Base-by-base conservation (phyloP, 1,140 invertebrate genomes). In the Samia ricini region DNA sequence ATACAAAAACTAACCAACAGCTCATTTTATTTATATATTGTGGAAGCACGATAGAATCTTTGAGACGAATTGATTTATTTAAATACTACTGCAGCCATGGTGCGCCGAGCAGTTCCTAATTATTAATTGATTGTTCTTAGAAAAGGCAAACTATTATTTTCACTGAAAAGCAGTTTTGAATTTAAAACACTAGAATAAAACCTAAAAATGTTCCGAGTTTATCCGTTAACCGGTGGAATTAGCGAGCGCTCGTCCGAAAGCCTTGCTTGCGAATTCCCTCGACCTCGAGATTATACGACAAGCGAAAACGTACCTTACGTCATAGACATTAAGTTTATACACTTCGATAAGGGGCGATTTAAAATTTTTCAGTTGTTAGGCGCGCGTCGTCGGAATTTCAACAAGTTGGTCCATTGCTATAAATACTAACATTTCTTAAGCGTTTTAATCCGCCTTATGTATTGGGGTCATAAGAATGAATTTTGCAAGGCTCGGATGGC, bases 351-450 rank as follows among this genome's bases (percentile, higher is more conserved):
- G 65, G 74, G 24, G 54, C 36, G 33, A 49, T 33, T 50, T 69
- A 68, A 72, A 73, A 83, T 73, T 79, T 77, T 75, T 72, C 71
- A 64, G 66, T 63, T 66, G 71, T 63, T 71, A 68, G 74, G 71
- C 79, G 71, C 72, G 76, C 71, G 74, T 55, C 68, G 77, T 79
- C 81, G 83, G 85, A 88, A 89, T 85, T 88, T 87, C 85, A 86
- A 79, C 83, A 81, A 88, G 83, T 81, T 79, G 74, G 81, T 77
- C 74, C 74, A 79, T 79, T 77, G 82, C 77, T 77, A 79, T 19
- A 24, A 61, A 61, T 55, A 60, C 61, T 36, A 63, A 36, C 49
- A 61, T 58, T 10, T 50, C 48, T 42, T 59, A 57, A 67, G 26
- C 48, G 36, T 50, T 66, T 61, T 50, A 21, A 55, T 48, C 48